Evolutionary conservation across 2,888 invertebrate species (phyloP).

Genomic region (Heterodera filipjevi): DNA sequence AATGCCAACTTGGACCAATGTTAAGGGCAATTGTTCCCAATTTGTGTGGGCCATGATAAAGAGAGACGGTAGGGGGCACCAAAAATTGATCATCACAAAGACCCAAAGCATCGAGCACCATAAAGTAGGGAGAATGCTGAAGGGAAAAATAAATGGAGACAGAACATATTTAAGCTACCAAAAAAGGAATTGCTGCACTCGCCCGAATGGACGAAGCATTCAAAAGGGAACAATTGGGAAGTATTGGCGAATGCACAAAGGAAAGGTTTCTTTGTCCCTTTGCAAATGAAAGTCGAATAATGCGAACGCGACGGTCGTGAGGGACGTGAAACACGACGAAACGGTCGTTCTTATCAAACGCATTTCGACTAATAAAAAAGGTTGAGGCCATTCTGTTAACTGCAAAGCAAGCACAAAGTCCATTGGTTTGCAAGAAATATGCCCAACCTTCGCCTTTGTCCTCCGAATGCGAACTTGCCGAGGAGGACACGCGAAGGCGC

Average conservation of each 20-base stretch:
- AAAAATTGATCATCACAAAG: slow-evolving; percentile 16
- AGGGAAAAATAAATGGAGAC: not conserved
- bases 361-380: slow-evolving; percentile 19
- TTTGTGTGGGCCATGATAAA: slow-evolving; percentile 18
- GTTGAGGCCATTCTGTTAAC: slow-evolving; percentile 22
- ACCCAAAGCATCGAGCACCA: slow-evolving; percentile 13
- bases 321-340: slow-evolving; percentile 21
- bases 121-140: slow-evolving; percentile 23
- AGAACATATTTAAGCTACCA: not conserved
- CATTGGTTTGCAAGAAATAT: not conserved
- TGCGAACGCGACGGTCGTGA: slow-evolving; percentile 16
- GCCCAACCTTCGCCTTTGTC: slow-evolving; percentile 4
- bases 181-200: slow-evolving; percentile 25
- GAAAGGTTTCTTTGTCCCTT: not conserved
- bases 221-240: not conserved
- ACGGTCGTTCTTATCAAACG: not conserved
- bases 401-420: not conserved
- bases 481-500: slow-evolving; percentile 21
- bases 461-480: slow-evolving; percentile 26
- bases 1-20: not conserved
- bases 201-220: not conserved
- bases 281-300: not conserved
- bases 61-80: not conserved
- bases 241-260: not conserved
- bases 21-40: slow-evolving; percentile 17